phyloP scores from a whole-genome alignment of 2,888 invertebrate genomes.

The Drosophila borealis region DNA sequence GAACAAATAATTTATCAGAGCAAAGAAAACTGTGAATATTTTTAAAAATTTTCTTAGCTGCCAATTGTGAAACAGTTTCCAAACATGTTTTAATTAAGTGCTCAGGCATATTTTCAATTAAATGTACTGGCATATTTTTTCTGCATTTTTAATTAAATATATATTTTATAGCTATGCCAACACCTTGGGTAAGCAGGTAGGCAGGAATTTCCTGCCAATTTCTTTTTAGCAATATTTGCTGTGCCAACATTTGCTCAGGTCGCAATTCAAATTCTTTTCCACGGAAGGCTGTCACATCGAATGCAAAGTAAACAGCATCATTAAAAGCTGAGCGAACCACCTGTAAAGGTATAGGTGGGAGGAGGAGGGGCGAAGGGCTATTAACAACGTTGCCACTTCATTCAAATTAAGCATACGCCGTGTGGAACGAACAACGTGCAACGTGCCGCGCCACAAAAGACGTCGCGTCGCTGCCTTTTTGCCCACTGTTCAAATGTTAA shows the following conservation, averaged over 20 bases:
- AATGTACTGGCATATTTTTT: neutral
- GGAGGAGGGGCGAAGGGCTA: constrained; percentile 36
- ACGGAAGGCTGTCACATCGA: constrained; percentile 52
- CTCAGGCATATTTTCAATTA: neutral
- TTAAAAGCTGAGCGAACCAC: constrained; percentile 48
- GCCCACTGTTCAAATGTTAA: constrained; percentile 73
- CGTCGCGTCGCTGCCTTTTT: constrained; percentile 52
- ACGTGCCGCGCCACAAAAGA: constrained; percentile 64
- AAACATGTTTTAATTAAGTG: neutral
- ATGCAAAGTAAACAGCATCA: constrained; percentile 72
- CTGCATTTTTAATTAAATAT: constrained; percentile 28
- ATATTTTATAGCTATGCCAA: too few species aligned
- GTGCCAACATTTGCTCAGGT: constrained; percentile 48
- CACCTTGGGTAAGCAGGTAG: neutral
- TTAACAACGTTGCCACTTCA: constrained; percentile 74
- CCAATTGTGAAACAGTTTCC: constrained; percentile 6
- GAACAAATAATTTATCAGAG: neutral
- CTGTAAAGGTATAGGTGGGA: constrained; percentile 21
- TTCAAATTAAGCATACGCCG: constrained; percentile 74
- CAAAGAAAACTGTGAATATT: neutral
- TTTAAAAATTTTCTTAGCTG: neutral
- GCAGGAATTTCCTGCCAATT: constrained; percentile 45
- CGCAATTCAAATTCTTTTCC: constrained; percentile 38
- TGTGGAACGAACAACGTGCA: constrained; percentile 39
- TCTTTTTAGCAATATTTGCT: constrained; percentile 47